Base-by-base conservation (phyloP, 2,888 invertebrate species). In the Cylloceria caligata region DNA sequence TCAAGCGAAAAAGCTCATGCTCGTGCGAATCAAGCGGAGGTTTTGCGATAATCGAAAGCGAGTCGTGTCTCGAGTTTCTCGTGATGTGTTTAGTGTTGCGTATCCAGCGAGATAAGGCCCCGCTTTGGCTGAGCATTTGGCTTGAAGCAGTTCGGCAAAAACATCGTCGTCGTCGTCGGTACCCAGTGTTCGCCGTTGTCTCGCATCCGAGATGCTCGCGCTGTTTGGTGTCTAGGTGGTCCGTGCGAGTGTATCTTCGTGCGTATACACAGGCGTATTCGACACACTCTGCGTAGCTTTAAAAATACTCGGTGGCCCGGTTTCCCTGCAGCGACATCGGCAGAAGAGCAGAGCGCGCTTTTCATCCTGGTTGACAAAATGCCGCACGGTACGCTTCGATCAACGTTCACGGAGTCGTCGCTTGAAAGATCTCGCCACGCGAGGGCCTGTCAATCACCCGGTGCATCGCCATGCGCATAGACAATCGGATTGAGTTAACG, bases 261-360 rank as follows among this genome's bases (percentile, higher is more conserved):
- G 55, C 5, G n/a, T 16, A 19, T 34, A 4, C 16, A 34, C 34
- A 19, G 13, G 13, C 55, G 55, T 57, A n/a, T 34, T 34, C 19
- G 34, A 52, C 52, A 52, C 34, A 36, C 55, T 47, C 68, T 36
- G 47, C 77, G 83, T 27, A 83, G 69, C 62, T 86, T 86, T 88
- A 89, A 89, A 88, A 89, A 88, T 89, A 89, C 84, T 82, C 80
- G 83, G 69, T 84, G 87, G 86, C 88, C 88, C 84, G 84, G 86
- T 86, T 87, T 86, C 81, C 84, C 83, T 80, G 74, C 76, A 75
- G 52, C 64, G 78, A 73, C 71, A 79, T 82, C 67, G 67, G 39
- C 78, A 36, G 39, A n/a, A 19, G 24, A 52, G 24, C 69, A 5
- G n/a, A n/a, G 45, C 55, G 30, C 45, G 78, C 65, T 71, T 76